A percentile compares a stretch with the other conserved stretches of the same genome.
Evolutionary conservation across 2,888 invertebrate species (phyloP).

Genomic region (Agrotis segetum): DNA sequence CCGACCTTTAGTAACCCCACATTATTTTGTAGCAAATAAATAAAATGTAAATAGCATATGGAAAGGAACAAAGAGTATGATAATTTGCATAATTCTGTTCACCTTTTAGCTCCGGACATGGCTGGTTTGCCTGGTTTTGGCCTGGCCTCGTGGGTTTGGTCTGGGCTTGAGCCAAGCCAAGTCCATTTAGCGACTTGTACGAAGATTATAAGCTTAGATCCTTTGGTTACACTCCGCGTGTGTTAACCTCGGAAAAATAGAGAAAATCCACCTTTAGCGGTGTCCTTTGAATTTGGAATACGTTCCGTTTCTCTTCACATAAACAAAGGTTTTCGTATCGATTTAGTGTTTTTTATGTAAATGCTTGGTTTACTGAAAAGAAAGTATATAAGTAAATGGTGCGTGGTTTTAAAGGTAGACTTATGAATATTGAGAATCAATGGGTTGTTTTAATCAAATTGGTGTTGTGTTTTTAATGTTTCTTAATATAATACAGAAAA

Average conservation of each 20-base stretch:
- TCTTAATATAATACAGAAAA: neutral
- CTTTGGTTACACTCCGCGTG: conserved; percentile 64
- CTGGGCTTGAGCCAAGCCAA: conserved; percentile 88
- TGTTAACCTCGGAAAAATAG: conserved; percentile 53
- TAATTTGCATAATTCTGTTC: conserved; percentile 89
- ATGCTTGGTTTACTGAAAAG: conserved; percentile 11
- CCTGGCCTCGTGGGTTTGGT: conserved; percentile 78
- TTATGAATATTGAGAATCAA: conserved; percentile 6
- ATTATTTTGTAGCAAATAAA: conserved; percentile 85
- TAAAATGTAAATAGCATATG: conserved; percentile 87
- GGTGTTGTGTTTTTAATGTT: neutral
- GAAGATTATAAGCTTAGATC: conserved; percentile 86
- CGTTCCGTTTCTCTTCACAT: conserved; percentile 23
- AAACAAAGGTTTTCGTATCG: conserved; percentile 48
- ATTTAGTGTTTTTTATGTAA: conserved; percentile 32
- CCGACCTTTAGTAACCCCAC: conserved; percentile 72
- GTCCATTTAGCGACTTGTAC: conserved; percentile 81
- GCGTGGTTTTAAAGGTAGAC: neutral
- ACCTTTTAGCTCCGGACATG: conserved; percentile 86
- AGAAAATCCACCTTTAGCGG: conserved; percentile 36
- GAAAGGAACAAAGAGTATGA: conserved; percentile 87
- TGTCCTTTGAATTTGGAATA: conserved; percentile 48
- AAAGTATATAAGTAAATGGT: conserved; percentile 21
- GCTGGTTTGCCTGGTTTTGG: conserved; percentile 74
- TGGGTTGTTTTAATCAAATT: neutral